Evolutionary conservation across 1,140 invertebrate species (phyloP), one percentile per base, ranked within the genome.

Genomic region (Drosophila mayri): DNA sequence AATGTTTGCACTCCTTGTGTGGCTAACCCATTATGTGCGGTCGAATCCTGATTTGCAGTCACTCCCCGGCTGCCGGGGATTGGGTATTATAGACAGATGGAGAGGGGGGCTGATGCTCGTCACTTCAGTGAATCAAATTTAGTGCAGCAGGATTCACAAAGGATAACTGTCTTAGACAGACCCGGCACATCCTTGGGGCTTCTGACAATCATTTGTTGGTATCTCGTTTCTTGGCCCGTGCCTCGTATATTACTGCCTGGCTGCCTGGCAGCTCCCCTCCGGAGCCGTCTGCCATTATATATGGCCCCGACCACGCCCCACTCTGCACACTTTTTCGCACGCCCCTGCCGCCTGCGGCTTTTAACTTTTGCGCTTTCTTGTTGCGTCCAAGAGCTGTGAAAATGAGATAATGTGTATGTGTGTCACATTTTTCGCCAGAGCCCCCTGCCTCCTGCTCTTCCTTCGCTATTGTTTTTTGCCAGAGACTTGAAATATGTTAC

Each of bases 371-470:
- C 84, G 80, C 76, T 87, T 87, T 82, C 79, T 82, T 81, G 65
- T 76, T 81, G 68, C 68, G 76, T 88, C 73, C 75, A 76, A 79
- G 71, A 85, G 67, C 86, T 86, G 85, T 81, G 81, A 85, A 90
- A 90, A 90, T 90, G 78, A 90, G 86, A 90, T 90, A 90, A 90
- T 90, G 81, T 90, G 78, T 90, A 90, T 90, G 85, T 90, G 85
- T 90, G 85, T 90, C 86, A 90, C 85, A 90, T 90, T 67, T 73
- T 74, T 57, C 41, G 66, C 58, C 57, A 40, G 25, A 20, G 14
- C 22, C 14, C 16, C 63, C 9, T 16, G 14, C 47, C 12, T 43
- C 10, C 10, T 10, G 11, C 58, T 57, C 76, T 61, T 58, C 78
- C 74, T 70, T 55, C 20, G 59, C 66, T 76, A 74, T 84, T 84